Conservation (phyloP, 30 jellyfish, hydroid and myxozoan species). For the Nemopilema nomurai region DNA sequence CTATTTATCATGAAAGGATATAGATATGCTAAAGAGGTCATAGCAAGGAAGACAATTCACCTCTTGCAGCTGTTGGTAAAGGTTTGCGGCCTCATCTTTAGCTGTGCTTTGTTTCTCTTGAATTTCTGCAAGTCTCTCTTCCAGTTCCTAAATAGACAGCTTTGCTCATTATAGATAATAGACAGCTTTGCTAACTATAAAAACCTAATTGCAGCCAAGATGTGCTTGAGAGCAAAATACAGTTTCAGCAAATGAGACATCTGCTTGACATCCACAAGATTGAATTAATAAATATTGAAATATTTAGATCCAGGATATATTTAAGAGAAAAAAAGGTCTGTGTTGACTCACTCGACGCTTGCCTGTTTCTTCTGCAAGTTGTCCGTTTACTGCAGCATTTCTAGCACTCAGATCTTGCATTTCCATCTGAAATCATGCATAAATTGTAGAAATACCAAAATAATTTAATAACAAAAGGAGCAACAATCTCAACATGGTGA, state of each 20-base stretch:
- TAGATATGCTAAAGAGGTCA: background rate
- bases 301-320: too few relatives aligned
- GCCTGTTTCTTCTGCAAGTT: conserved; percentile 62
- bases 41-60: conserved; percentile 11
- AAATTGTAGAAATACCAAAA: background rate
- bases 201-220: too few relatives aligned
- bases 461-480: too few relatives aligned
- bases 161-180: too few relatives aligned
- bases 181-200: too few relatives aligned
- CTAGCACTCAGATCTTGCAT: conserved; percentile 60
- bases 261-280: too few relatives aligned
- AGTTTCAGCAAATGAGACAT: too few relatives aligned
- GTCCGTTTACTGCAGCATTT: conserved; percentile 36
- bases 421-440: conserved; percentile 40
- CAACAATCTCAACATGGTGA: too few relatives aligned
- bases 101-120: conserved; percentile 50
- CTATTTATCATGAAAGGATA: too few relatives aligned
- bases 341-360: conserved; percentile 48
- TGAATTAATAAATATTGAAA: too few relatives aligned
- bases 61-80: conserved; percentile 71
- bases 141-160: conserved; percentile 51
- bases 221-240: too few relatives aligned
- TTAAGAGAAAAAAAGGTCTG: too few relatives aligned
- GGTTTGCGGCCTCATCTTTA: conserved; percentile 57
- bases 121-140: conserved; percentile 59